These are phyloP conservation scores for Malurus melanocephalus DNA, from an alignment of 2,113 vertebrate genomes.

Conservation along the genomic window DNA sequence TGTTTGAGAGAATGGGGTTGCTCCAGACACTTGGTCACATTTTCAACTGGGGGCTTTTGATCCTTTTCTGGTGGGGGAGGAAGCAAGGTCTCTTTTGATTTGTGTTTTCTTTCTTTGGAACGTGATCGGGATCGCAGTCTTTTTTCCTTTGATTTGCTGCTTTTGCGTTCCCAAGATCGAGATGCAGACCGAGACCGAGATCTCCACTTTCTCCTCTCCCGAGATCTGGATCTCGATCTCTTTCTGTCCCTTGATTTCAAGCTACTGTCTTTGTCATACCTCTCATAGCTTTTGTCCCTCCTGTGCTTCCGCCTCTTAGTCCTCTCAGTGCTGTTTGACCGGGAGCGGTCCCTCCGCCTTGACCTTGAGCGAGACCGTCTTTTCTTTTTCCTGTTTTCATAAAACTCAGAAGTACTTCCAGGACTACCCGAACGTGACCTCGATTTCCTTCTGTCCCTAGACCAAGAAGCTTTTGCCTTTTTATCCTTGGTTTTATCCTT, in stretches of 20 bases:
- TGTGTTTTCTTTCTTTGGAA: constrained; percentile 79
- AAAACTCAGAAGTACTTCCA: constrained; percentile 65
- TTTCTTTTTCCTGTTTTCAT: constrained; percentile 68
- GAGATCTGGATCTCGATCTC: constrained; percentile 70
- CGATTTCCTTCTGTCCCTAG: constrained; percentile 68
- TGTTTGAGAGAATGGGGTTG: constrained; percentile 2
- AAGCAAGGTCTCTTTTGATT: neutral
- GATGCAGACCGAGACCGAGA: constrained; percentile 46
- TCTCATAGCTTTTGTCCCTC: constrained; percentile 68
- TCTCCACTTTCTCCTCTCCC: constrained; percentile 70
- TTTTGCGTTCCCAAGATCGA: constrained; percentile 57
- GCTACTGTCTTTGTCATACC: constrained; percentile 59
- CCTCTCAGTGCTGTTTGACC: constrained; percentile 77
- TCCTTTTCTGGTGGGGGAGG: neutral
- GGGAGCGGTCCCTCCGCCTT: constrained; percentile 65
- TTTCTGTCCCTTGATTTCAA: constrained; percentile 58
- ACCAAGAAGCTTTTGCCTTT: constrained; percentile 62
- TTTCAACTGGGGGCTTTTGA: constrained; percentile 4
- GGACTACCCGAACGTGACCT: constrained; percentile 73
- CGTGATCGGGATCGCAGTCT: constrained; percentile 59
- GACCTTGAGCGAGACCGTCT: constrained; percentile 64
- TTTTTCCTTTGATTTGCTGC: constrained; percentile 71
- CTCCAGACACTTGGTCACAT: neutral
- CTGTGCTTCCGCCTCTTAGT: constrained; percentile 68
- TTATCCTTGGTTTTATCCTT: constrained; percentile 67